Base-by-base conservation (phyloP, 2,797 vertebrate genomes). In the Lepilemur septentrionalis region DNA sequence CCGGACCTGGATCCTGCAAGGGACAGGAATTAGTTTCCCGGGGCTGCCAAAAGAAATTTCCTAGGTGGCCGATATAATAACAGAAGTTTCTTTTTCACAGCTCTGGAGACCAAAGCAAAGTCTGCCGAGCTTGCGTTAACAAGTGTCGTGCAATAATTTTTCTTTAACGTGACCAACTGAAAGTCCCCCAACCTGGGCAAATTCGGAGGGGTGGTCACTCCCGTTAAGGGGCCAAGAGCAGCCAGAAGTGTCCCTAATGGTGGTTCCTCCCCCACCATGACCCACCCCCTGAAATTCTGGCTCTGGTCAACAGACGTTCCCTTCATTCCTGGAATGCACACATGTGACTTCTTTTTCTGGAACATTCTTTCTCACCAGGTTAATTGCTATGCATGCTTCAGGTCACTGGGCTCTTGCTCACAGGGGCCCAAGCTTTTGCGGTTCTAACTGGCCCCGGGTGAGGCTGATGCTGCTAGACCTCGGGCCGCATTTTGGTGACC, bases 1-100 rank as follows among this genome's bases (percentile, higher is more conserved):
- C 48, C 18, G 8, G 43, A 32, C 43, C 70, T 3, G 28, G 20
- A 48, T n/a, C 38, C 0, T 0, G 28, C 35, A 59, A 41, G 25
- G 32, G 22, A 25, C 1, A 0, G 10, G 38, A 72, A 52, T n/a
- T 9, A 7, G 9, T 10, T 10, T 38, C 80, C 41, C 1, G 18
- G 46, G 7, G 18, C 15, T 7, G 13, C n/a, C 1, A 0, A 46
- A 20, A 7, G 20, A 30, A 23, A 5, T 75, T 20, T 50, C 73
- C 48, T 11, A 9, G 5, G 7, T 7, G 11, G 28, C 32, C 35
- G 11, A 17, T 23, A 25, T 57, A 23, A 57, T 52, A 32, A 35
- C 52, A 70, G 46, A 2, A 13, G 46, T 18, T 14, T 23, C 7
- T 30, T 57, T 23, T 22, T 2, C 67, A 17, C 67, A 9, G 28